phyloP scores from a whole-genome alignment of 2,113 vertebrate species.

The Phylloscopus trochilus region DNA sequence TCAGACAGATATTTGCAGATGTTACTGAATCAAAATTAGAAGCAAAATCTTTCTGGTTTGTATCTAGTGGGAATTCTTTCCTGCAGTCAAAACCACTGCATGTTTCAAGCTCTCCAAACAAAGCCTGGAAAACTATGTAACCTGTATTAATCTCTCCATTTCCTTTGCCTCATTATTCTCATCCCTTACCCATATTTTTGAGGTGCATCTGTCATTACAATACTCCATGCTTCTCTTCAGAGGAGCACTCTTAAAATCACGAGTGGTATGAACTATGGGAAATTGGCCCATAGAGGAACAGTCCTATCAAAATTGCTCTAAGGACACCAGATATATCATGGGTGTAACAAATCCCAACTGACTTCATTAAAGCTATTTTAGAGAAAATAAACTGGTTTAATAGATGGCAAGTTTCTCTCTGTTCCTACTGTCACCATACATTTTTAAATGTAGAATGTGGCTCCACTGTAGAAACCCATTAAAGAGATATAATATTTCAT shows the following conservation, averaged over 20 bases:
- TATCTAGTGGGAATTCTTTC: not conserved
- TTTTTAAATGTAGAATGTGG: slow-evolving; percentile 55
- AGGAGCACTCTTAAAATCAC: not conserved
- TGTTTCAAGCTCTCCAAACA: not conserved
- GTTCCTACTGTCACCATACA: slow-evolving; percentile 10
- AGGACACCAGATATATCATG: not conserved
- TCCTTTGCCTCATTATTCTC: not conserved
- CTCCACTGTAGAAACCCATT: slow-evolving; percentile 65
- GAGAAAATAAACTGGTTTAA: slow-evolving; percentile 38
- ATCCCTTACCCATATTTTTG: not conserved
- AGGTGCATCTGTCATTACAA: not conserved
- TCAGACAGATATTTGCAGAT: not conserved
- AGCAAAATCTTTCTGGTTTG: not conserved
- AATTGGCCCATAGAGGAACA: not conserved
- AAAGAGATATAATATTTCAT: slow-evolving; percentile 70
- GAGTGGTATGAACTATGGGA: not conserved
- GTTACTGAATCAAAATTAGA: not conserved
- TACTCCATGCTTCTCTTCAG: not conserved
- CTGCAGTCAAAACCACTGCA: not conserved
- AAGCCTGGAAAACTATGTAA: not conserved
- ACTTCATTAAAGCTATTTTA: slow-evolving; percentile 20
- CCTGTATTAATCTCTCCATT: not conserved
- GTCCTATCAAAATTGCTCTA: not conserved
- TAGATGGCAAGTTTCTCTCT: slow-evolving; percentile 19
- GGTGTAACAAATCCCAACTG: not conserved